Conservation (phyloP, 1,140 invertebrate genomes). For the Megathymus violae region DNA sequence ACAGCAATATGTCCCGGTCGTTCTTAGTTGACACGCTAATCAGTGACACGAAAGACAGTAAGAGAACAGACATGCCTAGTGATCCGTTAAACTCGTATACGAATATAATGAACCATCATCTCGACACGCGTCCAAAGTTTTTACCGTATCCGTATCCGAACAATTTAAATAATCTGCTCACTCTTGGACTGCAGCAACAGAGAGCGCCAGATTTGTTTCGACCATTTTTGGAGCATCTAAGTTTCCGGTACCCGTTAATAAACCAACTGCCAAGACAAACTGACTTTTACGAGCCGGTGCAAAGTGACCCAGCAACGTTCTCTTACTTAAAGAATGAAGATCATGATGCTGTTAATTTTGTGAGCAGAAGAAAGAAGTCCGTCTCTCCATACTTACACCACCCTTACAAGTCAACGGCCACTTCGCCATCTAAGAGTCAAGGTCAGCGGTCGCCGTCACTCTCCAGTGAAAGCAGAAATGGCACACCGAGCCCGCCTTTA, state of each 20-base stretch:
- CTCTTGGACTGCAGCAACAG: conserved; percentile 85
- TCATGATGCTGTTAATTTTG: conserved; percentile 63
- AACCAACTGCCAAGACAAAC: conserved; percentile 65
- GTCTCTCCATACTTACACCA: conserved; percentile 75
- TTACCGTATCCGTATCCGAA: conserved; percentile 85
- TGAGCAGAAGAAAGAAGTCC: conserved; percentile 70
- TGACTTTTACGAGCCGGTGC: conserved; percentile 57
- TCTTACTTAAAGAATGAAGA: conserved; percentile 63
- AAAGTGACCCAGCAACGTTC: conserved; percentile 49
- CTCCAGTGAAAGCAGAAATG: conserved; percentile 81
- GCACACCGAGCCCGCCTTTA: conserved; percentile 84
- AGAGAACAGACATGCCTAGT: conserved; percentile 66
- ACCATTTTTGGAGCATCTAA: conserved; percentile 74
- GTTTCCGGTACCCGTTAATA: conserved; percentile 69
- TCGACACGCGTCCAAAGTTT: conserved; percentile 79
- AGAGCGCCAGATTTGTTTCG: conserved; percentile 78
- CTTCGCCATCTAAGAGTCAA: conserved; percentile 72
- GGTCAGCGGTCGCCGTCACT: conserved; percentile 70
- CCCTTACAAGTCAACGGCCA: conserved; percentile 74
- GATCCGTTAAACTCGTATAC: conserved; percentile 67
- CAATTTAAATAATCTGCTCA: conserved; percentile 86
- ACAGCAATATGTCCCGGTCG: conserved; percentile 87
- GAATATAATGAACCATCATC: conserved; percentile 57
- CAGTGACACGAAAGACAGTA: conserved; percentile 84
- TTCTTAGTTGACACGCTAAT: conserved; percentile 91